Evolutionary conservation across 2,888 invertebrate species (phyloP).

Genomic region (Monoplex corrugatus): DNA sequence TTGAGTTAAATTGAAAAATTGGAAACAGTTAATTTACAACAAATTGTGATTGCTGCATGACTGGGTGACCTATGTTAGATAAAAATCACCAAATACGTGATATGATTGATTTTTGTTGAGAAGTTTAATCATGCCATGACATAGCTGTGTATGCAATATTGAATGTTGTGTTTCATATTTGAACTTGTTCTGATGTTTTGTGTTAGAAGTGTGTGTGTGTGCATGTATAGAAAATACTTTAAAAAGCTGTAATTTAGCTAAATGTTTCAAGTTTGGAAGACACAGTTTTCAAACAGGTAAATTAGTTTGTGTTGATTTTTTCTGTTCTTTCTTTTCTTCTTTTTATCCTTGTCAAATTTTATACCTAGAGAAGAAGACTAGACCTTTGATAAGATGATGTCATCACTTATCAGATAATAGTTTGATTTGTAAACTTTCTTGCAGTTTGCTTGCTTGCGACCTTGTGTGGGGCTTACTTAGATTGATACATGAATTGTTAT

Average conservation of each 20-base stretch:
- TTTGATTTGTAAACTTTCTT: too few species aligned
- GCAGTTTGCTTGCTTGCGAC: too few species aligned
- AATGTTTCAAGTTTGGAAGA: too few species aligned
- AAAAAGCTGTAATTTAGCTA: too few species aligned
- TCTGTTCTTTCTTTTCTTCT: background rate
- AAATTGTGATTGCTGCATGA: background rate
- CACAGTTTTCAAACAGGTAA: too few species aligned
- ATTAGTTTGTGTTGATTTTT: background rate
- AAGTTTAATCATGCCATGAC: conserved; percentile 30
- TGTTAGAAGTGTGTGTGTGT: background rate
- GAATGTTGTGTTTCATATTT: background rate
- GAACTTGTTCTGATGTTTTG: background rate
- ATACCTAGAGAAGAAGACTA: background rate
- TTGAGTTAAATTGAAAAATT: background rate
- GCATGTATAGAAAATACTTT: too few species aligned
- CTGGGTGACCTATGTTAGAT: background rate
- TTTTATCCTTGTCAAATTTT: background rate
- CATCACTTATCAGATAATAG: too few species aligned
- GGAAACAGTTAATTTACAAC: background rate
- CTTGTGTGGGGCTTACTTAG: too few species aligned
- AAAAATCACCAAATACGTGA: background rate
- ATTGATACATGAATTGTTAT: too few species aligned
- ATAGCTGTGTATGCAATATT: background rate
- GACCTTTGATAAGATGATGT: background rate
- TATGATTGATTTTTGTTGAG: background rate